Percentiles rank a stretch among this genome's conserved stretches.
phyloP scores from a whole-genome alignment of 1,140 invertebrate species.

The Gonatopus flavifemur region DNA sequence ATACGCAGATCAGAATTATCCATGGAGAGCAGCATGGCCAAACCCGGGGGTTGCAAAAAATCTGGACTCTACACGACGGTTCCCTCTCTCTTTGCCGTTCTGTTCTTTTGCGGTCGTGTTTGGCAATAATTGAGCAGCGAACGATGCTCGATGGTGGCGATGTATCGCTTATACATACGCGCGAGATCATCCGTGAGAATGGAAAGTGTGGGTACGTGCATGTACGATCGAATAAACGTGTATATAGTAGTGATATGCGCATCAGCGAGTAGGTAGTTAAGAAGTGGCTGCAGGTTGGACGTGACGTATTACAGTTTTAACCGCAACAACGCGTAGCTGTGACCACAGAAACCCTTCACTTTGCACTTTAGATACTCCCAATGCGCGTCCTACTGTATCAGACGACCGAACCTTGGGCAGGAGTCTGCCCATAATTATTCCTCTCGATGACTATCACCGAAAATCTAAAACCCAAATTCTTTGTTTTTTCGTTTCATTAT shows the following conservation, averaged over 20 bases:
- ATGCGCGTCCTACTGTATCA: neutral
- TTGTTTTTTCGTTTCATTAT: no score
- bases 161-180: conserved; percentile 35
- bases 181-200: neutral
- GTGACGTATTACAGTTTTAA: conserved; percentile 52
- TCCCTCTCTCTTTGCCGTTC: no score
- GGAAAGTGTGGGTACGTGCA: no score
- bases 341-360: conserved; percentile 51
- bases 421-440: conserved; percentile 46
- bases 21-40: no score
- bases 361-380: conserved; percentile 39
- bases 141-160: conserved; percentile 15
- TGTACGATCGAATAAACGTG: no score
- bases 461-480: no score
- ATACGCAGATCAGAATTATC: no score
- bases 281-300: conserved; percentile 44
- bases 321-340: conserved; percentile 51
- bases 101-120: conserved; percentile 32
- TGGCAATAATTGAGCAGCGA: conserved; percentile 30
- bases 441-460: no score
- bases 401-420: conserved; percentile 4
- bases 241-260: conserved; percentile 18
- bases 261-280: conserved; percentile 42
- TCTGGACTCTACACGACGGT: no score
- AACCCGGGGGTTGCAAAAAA: neutral